These are phyloP conservation scores for Ellobius talpinus DNA, from an alignment of 2,113 vertebrate genomes.

Conservation along the genomic window DNA sequence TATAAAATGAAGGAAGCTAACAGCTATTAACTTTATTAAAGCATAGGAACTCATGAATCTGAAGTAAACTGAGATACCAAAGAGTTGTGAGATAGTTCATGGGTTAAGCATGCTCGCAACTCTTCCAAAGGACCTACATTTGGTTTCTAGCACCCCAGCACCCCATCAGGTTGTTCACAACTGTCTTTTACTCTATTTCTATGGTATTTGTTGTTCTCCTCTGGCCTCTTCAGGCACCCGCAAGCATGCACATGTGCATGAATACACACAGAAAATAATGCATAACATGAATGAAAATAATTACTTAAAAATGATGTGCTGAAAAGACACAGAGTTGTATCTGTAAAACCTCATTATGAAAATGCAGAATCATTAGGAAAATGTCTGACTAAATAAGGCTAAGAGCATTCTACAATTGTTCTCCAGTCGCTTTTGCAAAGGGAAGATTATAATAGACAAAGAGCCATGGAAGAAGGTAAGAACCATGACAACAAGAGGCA, in stretches of 20 bases:
- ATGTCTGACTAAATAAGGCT: background rate
- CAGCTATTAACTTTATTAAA: background rate
- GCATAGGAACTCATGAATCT: background rate
- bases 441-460: background rate
- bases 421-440: background rate
- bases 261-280: background rate
- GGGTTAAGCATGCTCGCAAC: background rate
- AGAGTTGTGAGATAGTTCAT: background rate
- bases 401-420: background rate
- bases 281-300: background rate
- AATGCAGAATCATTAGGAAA: background rate
- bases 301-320: background rate
- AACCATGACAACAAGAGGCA: background rate
- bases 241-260: background rate
- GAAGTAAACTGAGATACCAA: background rate
- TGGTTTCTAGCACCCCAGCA: background rate
- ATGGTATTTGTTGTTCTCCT: background rate
- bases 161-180: too few species aligned
- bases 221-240: fast-evolving
- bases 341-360: background rate
- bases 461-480: background rate
- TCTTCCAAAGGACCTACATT: background rate
- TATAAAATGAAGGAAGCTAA: background rate
- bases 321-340: background rate
- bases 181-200: background rate